These are phyloP conservation scores for Cyprinus carpio DNA, from an alignment of 2,113 vertebrate genomes.

Conservation along the genomic window DNA sequence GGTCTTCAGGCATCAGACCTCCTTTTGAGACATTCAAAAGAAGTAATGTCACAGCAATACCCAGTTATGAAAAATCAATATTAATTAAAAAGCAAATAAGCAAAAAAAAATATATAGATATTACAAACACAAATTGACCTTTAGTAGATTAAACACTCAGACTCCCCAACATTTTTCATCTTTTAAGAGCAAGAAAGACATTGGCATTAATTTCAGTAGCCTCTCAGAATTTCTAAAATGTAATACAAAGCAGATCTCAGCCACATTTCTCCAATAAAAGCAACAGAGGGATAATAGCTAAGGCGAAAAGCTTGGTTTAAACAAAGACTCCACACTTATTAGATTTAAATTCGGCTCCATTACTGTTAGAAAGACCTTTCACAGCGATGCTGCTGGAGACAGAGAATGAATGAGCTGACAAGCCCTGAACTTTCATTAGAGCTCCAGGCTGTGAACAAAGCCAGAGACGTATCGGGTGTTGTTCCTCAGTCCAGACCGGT, in stretches of 20 bases:
- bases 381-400: conserved; percentile 53
- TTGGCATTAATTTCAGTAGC: background rate
- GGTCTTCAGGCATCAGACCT: background rate
- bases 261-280: conserved; percentile 36
- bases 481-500: conserved; percentile 4
- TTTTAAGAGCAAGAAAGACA: background rate
- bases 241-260: conserved; percentile 11
- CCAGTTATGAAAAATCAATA: background rate
- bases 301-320: conserved; percentile 51
- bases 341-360: conserved; percentile 58
- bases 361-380: conserved; percentile 57
- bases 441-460: conserved; percentile 55
- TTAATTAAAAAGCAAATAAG: background rate
- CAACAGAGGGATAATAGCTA: conserved; percentile 35
- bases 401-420: conserved; percentile 49
- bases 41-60: background rate
- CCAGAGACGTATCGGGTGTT: conserved; percentile 5
- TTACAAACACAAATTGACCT: background rate
- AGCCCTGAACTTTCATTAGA: conserved; percentile 57
- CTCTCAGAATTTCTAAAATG: background rate
- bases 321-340: conserved; percentile 58
- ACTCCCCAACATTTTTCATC: background rate
- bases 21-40: background rate
- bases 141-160: background rate
- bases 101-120: background rate